Evolutionary conservation across 2,888 invertebrate genomes (phyloP), one percentile per base, ranked within the genome.

Genomic region (Linyphia triangularis): DNA sequence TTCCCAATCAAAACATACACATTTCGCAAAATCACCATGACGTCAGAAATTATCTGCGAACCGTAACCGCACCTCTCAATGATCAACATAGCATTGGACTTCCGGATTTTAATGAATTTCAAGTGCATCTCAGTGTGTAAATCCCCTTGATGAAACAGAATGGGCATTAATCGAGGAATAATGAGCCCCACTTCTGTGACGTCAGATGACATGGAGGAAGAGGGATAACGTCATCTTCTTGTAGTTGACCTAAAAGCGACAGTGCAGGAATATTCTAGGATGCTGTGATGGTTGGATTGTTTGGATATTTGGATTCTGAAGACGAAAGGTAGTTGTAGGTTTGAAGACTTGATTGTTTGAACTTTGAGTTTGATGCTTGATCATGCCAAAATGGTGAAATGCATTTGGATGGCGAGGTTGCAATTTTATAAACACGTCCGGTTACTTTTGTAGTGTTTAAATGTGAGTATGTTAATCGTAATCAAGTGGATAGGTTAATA

Each of bases 81-180:
- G n/a, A n/a, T n/a, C n/a, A n/a, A n/a, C n/a, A n/a, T n/a, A n/a
- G n/a, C n/a, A n/a, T n/a, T n/a, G n/a, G n/a, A 63, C 37, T 81
- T 81, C 69, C 81, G 51, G 69, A 81, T 5, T 59, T 33, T 81
- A 81, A 81, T 81, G 81, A 81, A 81, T 69, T 81, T 37, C 30
- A n/a, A 57, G 59, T 69, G 69, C 57, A 57, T 69, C 33, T 57
- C 57, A 65, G 65, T 59, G 69, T 59, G n/a, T n/a, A n/a, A 37
- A 51, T 19, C 16, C 22, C 67, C 33, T 13, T 16, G 63, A 16
- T 26, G 24, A 51, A 3, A 9, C 3, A 72, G 28, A 5, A 16
- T 33, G 77, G 28, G 43, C 65, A 33, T 59, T 30, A 19, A 2
- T 7, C 22, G 7, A 33, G 33, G 22, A 75, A 75, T 63, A 78